phyloP scores from a whole-genome alignment of 2,113 vertebrate genomes.

The Oreochromis tanganicae region DNA sequence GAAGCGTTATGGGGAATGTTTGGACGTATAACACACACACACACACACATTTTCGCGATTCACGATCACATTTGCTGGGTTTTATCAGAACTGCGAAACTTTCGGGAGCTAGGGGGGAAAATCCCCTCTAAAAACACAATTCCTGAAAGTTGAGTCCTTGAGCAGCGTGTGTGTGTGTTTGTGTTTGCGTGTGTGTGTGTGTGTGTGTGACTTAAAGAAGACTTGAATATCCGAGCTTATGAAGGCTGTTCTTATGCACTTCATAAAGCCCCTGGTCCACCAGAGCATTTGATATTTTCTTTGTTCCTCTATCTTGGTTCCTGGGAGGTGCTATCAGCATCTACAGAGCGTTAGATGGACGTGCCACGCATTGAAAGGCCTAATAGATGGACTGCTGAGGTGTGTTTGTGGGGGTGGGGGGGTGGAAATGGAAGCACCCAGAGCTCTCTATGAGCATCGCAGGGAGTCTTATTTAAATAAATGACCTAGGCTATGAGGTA shows the following conservation, averaged over 20 bases:
- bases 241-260: constrained; percentile 7
- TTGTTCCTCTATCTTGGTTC: constrained; percentile 63
- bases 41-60: background rate
- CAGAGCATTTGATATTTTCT: constrained; percentile 59
- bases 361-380: constrained; percentile 54
- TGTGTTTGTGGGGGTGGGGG: constrained; percentile 9
- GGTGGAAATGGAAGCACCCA: background rate
- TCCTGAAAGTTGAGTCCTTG: constrained; percentile 37
- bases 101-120: background rate
- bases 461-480: constrained; percentile 57
- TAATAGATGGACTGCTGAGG: constrained; percentile 42
- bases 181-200: background rate
- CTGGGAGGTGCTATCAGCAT: constrained; percentile 51
- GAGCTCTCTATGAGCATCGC: constrained; percentile 31
- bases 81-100: background rate
- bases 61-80: background rate
- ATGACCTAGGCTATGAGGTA: constrained; percentile 47
- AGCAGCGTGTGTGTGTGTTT: background rate
- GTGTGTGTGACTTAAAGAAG: background rate
- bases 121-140: background rate
- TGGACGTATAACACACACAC: background rate
- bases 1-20: background rate
- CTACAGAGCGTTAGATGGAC: constrained; percentile 50
- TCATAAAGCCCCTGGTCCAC: constrained; percentile 35
- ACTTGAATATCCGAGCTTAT: constrained; percentile 9